Conservation (phyloP, 2,888 invertebrate species). For the Acutogordius australiensis region DNA sequence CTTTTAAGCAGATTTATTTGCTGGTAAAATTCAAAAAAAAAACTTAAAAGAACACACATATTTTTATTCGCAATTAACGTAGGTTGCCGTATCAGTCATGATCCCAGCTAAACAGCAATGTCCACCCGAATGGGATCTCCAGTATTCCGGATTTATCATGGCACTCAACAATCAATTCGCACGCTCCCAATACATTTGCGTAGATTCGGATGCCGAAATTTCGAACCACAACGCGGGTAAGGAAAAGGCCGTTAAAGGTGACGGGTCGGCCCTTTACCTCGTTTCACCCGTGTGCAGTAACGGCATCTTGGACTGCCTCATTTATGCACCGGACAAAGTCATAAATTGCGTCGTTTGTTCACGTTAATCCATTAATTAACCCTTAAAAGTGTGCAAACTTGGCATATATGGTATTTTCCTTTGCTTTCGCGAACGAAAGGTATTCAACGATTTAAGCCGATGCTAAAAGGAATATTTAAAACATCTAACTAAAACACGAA, state of each 20-base stretch:
- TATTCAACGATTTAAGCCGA: too few relatives aligned
- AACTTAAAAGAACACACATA: too few relatives aligned
- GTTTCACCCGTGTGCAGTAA: background rate
- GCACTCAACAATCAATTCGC: constrained; percentile 7
- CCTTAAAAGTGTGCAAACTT: too few relatives aligned
- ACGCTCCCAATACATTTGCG: constrained; percentile 11
- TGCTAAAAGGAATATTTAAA: too few relatives aligned
- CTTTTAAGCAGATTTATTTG: too few relatives aligned
- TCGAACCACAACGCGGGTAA: background rate
- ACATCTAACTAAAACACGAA: too few relatives aligned
- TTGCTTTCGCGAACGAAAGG: too few relatives aligned
- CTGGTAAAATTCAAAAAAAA: too few relatives aligned
- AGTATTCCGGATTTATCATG: constrained; percentile 9
- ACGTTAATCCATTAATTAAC: too few relatives aligned
- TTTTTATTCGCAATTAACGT: too few relatives aligned
- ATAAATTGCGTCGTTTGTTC: constrained; percentile 10
- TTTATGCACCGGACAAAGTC: background rate
- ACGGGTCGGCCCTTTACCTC: constrained; percentile 2
- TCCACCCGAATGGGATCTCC: background rate
- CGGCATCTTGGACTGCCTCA: background rate
- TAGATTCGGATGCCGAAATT: background rate
- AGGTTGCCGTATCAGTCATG: constrained; percentile 8
- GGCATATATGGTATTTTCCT: too few relatives aligned
- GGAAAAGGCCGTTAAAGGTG: constrained; percentile 7
- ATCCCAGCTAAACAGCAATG: background rate